phyloP scores from a whole-genome alignment of 1,140 invertebrate species.

The Drosophila gunungcola region DNA sequence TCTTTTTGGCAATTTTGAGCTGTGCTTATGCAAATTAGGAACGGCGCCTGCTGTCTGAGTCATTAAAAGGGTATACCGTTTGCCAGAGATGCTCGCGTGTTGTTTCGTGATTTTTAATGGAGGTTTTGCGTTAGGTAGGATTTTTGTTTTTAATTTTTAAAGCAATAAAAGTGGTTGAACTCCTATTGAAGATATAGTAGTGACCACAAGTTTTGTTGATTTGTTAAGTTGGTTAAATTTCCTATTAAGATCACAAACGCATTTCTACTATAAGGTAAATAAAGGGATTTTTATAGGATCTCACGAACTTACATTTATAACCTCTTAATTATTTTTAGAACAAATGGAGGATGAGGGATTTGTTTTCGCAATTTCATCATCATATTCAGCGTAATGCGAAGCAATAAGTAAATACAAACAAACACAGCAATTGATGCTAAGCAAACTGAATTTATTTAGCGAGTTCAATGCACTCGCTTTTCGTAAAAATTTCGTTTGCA shows the following conservation, averaged over 20 bases:
- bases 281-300: no score
- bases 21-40: slow-evolving; percentile 71
- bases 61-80: slow-evolving; percentile 17
- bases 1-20: slow-evolving; percentile 43
- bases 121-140: background rate
- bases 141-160: no score
- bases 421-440: slow-evolving; percentile 35
- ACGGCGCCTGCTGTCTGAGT: slow-evolving; percentile 36
- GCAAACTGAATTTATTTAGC: slow-evolving; percentile 26
- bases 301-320: no score
- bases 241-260: no score
- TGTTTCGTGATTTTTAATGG: background rate
- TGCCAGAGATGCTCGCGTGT: slow-evolving; percentile 9
- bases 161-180: no score
- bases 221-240: no score
- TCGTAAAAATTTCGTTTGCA: slow-evolving; percentile 28
- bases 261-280: no score
- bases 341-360: slow-evolving; percentile 37
- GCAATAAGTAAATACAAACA: slow-evolving; percentile 27
- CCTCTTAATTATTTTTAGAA: slow-evolving; percentile 26
- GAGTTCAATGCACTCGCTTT: slow-evolving; percentile 65
- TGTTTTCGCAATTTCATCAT: slow-evolving; percentile 33
- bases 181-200: no score
- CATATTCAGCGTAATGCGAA: slow-evolving; percentile 16
- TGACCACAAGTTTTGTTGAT: no score